Evolutionary conservation across 1,140 invertebrate genomes (phyloP), one percentile per base, ranked within the genome.

Genomic region (Magallana gigas): DNA sequence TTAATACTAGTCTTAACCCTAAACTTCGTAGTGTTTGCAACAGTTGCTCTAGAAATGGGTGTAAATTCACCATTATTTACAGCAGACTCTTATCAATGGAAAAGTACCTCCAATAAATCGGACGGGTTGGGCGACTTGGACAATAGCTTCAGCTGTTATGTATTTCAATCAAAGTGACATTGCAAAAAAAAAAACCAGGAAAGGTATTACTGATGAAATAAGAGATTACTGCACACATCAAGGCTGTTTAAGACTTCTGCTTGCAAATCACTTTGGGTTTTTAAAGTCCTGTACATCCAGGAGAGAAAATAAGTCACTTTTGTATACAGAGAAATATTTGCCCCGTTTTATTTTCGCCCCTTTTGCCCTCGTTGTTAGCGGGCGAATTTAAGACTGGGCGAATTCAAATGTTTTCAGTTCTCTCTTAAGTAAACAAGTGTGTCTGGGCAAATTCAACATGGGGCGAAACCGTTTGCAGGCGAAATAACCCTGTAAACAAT

Each of bases 161-260:
- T 91, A 89, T 60, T 91, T 80, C 64, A 91, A 90, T 56, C 87
- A 86, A 8, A 91, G 76, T 88, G 87, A 91, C 29, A 88, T 88
- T 57, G 48, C 89, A 76, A 86, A 57, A 16, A 64, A 76, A 86
- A 57, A 16, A 64, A 83, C 18, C 0, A 56, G 85, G 8, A 87
- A 88, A 64, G 88, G 87, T 16, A n/a, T 91, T 5, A 7, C 11
- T 18, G 1, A 71, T 7, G 64, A 12, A n/a, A 85, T 90, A 36
- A 68, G 57, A 48, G 36, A 48, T 2, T 48, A 48, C 58, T 86
- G 82, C 29, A 56, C 59, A 56, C 36, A 71, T 29, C 71, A 87
- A 3, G 8, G 58, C 12, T 90, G 89, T 83, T 48, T 87, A 6
- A 23, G 90, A 56, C 14, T 83, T 12, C 56, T 86, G 23, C 23